Percentiles rank a stretch among this genome's conserved stretches.
phyloP scores from a whole-genome alignment of 2,888 invertebrate genomes.

The Troides oblongomaculatus region DNA sequence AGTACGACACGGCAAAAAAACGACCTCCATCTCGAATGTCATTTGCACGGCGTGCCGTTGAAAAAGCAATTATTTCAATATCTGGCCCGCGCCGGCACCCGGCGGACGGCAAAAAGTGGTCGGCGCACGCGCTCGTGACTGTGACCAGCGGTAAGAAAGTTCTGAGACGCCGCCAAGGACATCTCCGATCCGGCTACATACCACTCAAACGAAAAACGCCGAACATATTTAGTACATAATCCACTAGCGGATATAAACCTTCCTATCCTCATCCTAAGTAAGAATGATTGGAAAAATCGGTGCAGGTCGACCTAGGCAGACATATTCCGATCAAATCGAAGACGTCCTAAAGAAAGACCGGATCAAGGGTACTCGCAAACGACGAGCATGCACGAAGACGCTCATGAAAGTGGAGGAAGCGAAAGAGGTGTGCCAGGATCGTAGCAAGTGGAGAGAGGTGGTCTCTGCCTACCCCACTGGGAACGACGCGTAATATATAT shows the following conservation, averaged over 20 bases:
- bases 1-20: slow-evolving; percentile 60
- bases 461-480: too few species aligned
- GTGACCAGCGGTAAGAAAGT: slow-evolving; percentile 59
- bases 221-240: neutral
- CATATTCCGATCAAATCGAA: too few species aligned
- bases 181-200: slow-evolving; percentile 31
- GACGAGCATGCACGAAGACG: too few species aligned
- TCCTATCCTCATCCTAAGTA: too few species aligned
- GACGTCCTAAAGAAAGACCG: too few species aligned
- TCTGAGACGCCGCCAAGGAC: slow-evolving; percentile 64
- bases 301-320: too few species aligned
- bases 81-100: slow-evolving; percentile 62
- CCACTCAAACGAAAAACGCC: slow-evolving; percentile 4
- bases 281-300: too few species aligned
- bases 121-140: slow-evolving; percentile 73
- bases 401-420: too few species aligned
- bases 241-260: neutral
- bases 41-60: slow-evolving; percentile 78
- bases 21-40: slow-evolving; percentile 80
- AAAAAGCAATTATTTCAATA: slow-evolving; percentile 80
- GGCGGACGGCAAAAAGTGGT: slow-evolving; percentile 60
- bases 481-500: too few species aligned
- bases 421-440: too few species aligned
- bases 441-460: too few species aligned
- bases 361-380: too few species aligned